Evolutionary conservation across 2,888 invertebrate genomes (phyloP).

Genomic region (Drosophila quasianomalipes): DNA sequence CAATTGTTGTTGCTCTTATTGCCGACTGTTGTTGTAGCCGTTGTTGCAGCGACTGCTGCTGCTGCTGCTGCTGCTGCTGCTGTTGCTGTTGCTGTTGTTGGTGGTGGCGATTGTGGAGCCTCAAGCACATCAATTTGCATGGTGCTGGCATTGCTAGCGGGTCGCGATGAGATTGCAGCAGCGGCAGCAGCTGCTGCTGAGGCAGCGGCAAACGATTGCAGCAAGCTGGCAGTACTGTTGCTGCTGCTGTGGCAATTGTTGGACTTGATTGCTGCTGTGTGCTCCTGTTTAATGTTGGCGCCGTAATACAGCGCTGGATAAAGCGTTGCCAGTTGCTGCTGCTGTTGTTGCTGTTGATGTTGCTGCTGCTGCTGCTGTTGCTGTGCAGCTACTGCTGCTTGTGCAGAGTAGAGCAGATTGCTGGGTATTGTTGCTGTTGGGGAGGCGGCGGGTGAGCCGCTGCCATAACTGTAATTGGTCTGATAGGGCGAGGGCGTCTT

Average conservation of each 20-base stretch:
- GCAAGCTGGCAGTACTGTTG: conserved; percentile 43
- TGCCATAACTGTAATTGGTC: conserved; percentile 81
- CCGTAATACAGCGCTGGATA: conserved; percentile 75
- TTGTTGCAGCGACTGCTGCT: neutral
- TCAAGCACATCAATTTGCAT: conserved; percentile 68
- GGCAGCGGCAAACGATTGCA: conserved; percentile 50
- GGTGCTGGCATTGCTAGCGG: conserved; percentile 64
- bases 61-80: neutral
- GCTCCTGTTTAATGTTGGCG: conserved; percentile 67
- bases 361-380: conserved; percentile 37
- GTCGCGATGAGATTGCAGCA: conserved; percentile 50
- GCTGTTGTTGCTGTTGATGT: conserved; percentile 52
- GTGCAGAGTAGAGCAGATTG: conserved; percentile 59
- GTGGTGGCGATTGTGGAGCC: conserved; percentile 52
- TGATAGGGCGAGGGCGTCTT: conserved; percentile 85
- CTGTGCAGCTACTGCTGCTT: conserved; percentile 43
- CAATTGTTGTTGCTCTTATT: conserved; percentile 36
- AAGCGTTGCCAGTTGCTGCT: conserved; percentile 62
- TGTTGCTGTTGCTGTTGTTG: conserved; percentile 5
- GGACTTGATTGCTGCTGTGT: conserved; percentile 15
- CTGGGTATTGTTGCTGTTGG: conserved; percentile 61
- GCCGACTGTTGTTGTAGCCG: conserved; percentile 15
- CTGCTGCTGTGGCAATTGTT: conserved; percentile 20
- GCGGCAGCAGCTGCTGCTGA: conserved; percentile 41
- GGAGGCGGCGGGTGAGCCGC: conserved; percentile 77